A percentile compares a stretch with the other conserved stretches of the same genome.
phyloP scores from a whole-genome alignment of 2,113 vertebrate genomes.

The Rhodinocichla rosea region DNA sequence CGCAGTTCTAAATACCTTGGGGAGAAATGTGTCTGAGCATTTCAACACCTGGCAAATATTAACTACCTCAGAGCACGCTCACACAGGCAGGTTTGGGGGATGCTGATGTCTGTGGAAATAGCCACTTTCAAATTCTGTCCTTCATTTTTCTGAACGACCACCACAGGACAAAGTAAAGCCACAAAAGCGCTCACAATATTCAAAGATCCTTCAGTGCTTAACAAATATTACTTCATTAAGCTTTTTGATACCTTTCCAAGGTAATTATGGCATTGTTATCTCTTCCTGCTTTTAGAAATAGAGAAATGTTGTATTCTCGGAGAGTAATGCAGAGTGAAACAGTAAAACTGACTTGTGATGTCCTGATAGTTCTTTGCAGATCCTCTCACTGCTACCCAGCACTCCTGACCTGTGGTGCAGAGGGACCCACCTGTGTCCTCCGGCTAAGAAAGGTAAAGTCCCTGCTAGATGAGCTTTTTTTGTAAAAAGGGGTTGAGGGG shows the following conservation, averaged over 20 bases:
- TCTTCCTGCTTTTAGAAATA: not conserved
- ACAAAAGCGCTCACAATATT: not conserved
- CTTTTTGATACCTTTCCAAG: not conserved
- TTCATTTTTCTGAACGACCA: not conserved
- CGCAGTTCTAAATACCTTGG: not conserved
- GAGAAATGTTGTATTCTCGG: not conserved
- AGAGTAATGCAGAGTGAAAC: not conserved
- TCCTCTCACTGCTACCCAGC: not conserved
- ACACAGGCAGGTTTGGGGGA: not conserved
- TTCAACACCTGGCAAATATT: conserved; percentile 43
- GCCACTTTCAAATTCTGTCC: not conserved
- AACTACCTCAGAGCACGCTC: not conserved
- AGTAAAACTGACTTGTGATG: not conserved
- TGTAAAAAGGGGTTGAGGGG: not conserved
- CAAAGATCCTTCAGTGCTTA: not conserved
- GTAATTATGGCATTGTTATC: not conserved
- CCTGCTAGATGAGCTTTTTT: not conserved
- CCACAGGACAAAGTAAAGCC: not conserved
- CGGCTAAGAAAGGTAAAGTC: not conserved
- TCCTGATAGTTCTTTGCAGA: not conserved
- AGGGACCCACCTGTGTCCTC: not conserved
- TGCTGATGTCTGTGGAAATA: not conserved
- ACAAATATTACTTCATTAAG: not conserved
- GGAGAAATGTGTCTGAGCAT: conserved; percentile 24
- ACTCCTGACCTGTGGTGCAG: not conserved